Evolutionary conservation across 2,113 vertebrate genomes (phyloP).

Genomic region (Seriola aureovittata): DNA sequence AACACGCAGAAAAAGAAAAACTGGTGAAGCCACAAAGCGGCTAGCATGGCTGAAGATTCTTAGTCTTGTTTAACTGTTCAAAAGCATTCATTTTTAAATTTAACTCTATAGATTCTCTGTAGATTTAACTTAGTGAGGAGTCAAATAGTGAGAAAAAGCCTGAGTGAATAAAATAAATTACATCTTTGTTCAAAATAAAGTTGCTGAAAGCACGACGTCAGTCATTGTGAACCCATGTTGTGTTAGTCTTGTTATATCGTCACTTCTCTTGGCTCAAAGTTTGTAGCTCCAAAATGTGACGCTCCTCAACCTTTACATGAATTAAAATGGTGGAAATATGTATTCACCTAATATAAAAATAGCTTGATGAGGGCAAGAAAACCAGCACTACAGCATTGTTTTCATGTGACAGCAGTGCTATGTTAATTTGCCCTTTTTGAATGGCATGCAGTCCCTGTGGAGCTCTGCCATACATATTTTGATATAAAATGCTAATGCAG

Average conservation of each 20-base stretch:
- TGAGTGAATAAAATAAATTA: not conserved
- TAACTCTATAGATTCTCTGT: too few species aligned
- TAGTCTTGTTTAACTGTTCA: too few species aligned
- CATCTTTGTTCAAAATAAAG: not conserved
- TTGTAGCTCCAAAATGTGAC: not conserved
- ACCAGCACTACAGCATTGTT: constrained; percentile 12
- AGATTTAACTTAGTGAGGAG: too few species aligned
- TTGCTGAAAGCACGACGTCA: not conserved
- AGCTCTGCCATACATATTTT: constrained; percentile 48
- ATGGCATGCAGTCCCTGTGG: constrained; percentile 54
- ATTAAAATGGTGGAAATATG: too few species aligned
- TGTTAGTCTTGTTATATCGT: not conserved
- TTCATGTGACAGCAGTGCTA: constrained; percentile 43
- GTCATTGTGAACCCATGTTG: not conserved
- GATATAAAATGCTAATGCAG: constrained; percentile 45
- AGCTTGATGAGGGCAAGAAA: constrained; percentile 4
- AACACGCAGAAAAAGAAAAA: too few species aligned
- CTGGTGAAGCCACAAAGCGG: not conserved
- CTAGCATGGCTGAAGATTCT: not conserved
- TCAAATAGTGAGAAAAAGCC: too few species aligned
- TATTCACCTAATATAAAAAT: not conserved
- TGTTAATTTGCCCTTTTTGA: constrained; percentile 68
- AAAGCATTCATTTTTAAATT: too few species aligned
- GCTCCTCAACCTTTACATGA: not conserved
- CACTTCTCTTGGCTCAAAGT: not conserved